Conservation (phyloP, 2,113 vertebrate genomes). For the Vulpes ferrilata region DNA sequence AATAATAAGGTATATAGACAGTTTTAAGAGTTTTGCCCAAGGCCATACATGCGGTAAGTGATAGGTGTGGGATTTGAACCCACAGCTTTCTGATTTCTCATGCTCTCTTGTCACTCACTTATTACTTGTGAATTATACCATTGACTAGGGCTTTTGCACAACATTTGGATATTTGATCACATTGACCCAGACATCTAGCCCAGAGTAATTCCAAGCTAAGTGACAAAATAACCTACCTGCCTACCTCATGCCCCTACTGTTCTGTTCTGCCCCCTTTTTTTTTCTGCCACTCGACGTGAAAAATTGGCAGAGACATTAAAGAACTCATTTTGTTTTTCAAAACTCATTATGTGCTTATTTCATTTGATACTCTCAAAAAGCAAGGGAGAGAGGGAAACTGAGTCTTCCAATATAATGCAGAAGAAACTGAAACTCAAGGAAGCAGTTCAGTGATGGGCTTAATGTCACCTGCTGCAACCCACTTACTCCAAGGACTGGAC, state of each 20-base stretch:
- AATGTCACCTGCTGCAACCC: neutral
- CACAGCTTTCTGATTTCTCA: neutral
- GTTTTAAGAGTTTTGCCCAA: neutral
- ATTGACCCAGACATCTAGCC: neutral
- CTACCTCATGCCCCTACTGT: accelerated
- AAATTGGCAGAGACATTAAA: neutral
- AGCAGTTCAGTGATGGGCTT: neutral
- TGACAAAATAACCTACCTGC: neutral
- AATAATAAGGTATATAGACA: neutral
- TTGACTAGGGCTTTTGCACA: neutral
- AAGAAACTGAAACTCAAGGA: neutral
- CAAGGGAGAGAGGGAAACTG: neutral
- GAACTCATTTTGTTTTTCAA: neutral
- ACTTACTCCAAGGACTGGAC: neutral
- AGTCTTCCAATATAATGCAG: neutral
- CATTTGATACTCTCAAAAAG: neutral
- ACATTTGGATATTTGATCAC: neutral
- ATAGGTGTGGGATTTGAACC: neutral
- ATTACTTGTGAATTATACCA: neutral
- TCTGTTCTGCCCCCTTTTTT: neutral
- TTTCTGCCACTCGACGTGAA: neutral
- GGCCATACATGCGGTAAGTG: neutral
- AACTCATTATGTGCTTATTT: neutral
- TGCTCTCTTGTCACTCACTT: neutral
- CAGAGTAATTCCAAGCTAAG: neutral